phyloP scores from a whole-genome alignment of 1,140 invertebrate genomes.

The Papilio xuthus region DNA sequence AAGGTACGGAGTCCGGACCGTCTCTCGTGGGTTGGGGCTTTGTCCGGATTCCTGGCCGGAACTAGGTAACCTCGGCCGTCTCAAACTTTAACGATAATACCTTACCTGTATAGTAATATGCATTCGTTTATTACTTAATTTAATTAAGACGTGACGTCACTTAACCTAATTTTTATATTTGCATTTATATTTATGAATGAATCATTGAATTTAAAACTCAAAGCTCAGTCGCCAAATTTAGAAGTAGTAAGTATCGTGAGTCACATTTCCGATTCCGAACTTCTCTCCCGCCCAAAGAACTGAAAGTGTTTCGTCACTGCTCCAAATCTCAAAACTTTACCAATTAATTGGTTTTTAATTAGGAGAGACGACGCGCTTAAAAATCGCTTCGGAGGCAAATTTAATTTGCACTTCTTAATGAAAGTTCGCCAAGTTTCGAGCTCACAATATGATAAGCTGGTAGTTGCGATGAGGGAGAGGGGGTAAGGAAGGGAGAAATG shows the following conservation, averaged over 20 bases:
- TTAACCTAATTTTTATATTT: no score
- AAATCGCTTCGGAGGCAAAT: constrained; percentile 58
- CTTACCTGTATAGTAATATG: background rate
- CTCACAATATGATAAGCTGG: constrained; percentile 55
- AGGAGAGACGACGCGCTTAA: constrained; percentile 60
- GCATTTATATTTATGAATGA: background rate
- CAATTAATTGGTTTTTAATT: constrained; percentile 65
- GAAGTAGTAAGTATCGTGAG: background rate
- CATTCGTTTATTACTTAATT: background rate
- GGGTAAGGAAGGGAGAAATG: constrained; percentile 52
- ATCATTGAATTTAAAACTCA: background rate
- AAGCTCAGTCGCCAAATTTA: background rate
- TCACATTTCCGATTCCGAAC: constrained; percentile 23
- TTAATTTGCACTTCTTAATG: constrained; percentile 67
- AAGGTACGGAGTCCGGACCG: constrained; percentile 31
- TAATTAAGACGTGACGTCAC: background rate
- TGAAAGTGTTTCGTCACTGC: constrained; percentile 44
- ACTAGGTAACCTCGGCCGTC: constrained; percentile 2
- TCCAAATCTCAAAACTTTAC: constrained; percentile 52
- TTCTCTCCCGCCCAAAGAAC: background rate
- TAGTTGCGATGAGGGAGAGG: background rate
- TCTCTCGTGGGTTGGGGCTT: constrained; percentile 25
- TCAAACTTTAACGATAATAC: background rate
- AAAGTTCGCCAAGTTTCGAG: constrained; percentile 55
- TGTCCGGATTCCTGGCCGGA: constrained; percentile 31